phyloP scores from a whole-genome alignment of 1,140 invertebrate genomes.

The Cyclargus thomasi region DNA sequence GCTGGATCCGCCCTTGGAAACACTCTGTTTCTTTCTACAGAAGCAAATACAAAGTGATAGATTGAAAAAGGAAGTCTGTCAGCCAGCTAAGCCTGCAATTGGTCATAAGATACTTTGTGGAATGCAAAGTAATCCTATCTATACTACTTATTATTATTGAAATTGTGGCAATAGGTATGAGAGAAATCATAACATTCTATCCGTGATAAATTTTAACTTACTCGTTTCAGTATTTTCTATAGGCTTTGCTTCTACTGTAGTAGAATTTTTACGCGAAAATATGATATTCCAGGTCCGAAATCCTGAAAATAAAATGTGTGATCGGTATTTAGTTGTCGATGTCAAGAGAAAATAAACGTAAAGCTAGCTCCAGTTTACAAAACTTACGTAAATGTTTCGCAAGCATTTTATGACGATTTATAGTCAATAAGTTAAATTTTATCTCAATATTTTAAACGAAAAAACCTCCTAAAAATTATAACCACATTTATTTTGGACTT shows the following conservation, averaged over 20 bases:
- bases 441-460: not conserved
- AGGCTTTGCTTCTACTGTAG: constrained; percentile 30
- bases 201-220: constrained; percentile 20
- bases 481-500: not conserved
- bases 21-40: no score
- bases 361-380: not conserved
- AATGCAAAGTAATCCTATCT: no score
- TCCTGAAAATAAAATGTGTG: constrained; percentile 24
- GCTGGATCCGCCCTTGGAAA: no score
- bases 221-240: constrained; percentile 26
- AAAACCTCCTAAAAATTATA: not conserved
- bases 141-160: no score
- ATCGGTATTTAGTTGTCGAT: not conserved
- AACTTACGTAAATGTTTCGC: constrained; percentile 22
- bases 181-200: no score
- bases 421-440: not conserved
- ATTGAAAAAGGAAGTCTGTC: no score
- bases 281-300: constrained; percentile 16
- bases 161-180: no score
- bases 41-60: no score
- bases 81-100: no score
- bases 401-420: constrained; percentile 18
- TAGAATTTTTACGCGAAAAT: constrained; percentile 29
- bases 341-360: not conserved
- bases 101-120: no score